Conservation (phyloP, 1,140 invertebrate species). For the Drosophila ananassae region DNA sequence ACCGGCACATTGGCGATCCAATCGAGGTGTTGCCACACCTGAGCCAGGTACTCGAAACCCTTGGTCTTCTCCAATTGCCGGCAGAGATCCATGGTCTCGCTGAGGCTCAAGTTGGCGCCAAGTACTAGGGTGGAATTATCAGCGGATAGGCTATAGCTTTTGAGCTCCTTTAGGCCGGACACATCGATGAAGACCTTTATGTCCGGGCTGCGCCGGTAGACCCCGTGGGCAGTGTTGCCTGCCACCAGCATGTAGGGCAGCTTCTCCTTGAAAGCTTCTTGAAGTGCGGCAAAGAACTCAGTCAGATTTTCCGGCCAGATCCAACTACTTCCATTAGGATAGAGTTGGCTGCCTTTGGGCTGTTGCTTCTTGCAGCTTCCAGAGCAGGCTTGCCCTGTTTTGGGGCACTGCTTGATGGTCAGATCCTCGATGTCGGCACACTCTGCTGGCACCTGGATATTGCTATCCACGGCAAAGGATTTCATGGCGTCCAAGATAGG, state of each 20-base stretch:
- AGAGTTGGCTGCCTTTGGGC: conserved; percentile 51
- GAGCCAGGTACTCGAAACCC: conserved; percentile 85
- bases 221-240: conserved; percentile 87
- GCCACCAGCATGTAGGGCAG: conserved; percentile 85
- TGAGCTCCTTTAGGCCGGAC: conserved; percentile 88
- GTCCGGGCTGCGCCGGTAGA: conserved; percentile 85
- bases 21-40: conserved; percentile 86
- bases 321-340: conserved; percentile 71
- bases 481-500: conserved; percentile 94
- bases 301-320: conserved; percentile 83
- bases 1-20: conserved; percentile 90
- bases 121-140: conserved; percentile 84
- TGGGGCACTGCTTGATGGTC: conserved; percentile 58
- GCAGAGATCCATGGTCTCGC: conserved; percentile 87
- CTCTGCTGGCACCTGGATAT: conserved; percentile 86
- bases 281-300: conserved; percentile 86
- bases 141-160: conserved; percentile 60
- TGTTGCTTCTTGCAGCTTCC: conserved; percentile 61
- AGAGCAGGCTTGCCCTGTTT: conserved; percentile 62
- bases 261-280: conserved; percentile 81
- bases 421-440: conserved; percentile 78
- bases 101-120: conserved; percentile 88
- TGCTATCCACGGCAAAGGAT: conserved; percentile 88
- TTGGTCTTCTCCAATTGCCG: conserved; percentile 84
- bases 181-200: conserved; percentile 89